phyloP scores from a whole-genome alignment of 1,140 invertebrate species.

The Drosophila paulistorum region DNA sequence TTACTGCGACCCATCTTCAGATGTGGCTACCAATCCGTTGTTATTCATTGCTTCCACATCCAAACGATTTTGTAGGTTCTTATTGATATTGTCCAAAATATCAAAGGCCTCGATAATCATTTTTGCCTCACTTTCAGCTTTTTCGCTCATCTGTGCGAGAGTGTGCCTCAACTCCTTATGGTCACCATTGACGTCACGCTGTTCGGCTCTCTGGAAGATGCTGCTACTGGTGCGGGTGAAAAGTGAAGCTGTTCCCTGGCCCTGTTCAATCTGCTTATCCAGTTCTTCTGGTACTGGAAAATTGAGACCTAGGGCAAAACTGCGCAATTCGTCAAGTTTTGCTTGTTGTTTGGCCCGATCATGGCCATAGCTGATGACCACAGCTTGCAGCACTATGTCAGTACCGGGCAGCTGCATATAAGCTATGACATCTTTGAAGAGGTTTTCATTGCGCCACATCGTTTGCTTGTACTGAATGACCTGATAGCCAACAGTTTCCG shows the following conservation, averaged over 20 bases:
- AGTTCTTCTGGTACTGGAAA: constrained; percentile 47
- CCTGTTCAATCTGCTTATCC: constrained; percentile 28
- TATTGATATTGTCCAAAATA: constrained; percentile 62
- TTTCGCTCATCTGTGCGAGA: constrained; percentile 48
- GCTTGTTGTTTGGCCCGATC: constrained; percentile 24
- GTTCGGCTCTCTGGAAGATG: constrained; percentile 56
- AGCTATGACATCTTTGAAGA: constrained; percentile 67
- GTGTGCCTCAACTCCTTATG: constrained; percentile 49
- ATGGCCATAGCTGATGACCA: constrained; percentile 57
- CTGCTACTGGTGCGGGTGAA: constrained; percentile 48
- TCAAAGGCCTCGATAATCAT: constrained; percentile 68
- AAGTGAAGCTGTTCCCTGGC: constrained; percentile 26
- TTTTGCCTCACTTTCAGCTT: constrained; percentile 52
- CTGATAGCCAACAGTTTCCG: constrained; percentile 59
- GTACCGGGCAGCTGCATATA: constrained; percentile 53
- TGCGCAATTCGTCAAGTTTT: constrained; percentile 49
- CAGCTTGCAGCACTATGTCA: constrained; percentile 55
- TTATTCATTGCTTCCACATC: constrained; percentile 1
- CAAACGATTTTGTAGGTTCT: constrained; percentile 40
- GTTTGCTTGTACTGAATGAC: constrained; percentile 56
- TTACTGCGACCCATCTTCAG: constrained; percentile 2
- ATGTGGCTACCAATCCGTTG: neutral
- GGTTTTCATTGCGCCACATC: constrained; percentile 60
- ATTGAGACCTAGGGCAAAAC: constrained; percentile 45
- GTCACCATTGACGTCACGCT: constrained; percentile 53